Percentiles rank a stretch among this genome's conserved stretches.
Conservation (phyloP, 2,888 invertebrate genomes). For the Synanthedon myopaeformis region DNA sequence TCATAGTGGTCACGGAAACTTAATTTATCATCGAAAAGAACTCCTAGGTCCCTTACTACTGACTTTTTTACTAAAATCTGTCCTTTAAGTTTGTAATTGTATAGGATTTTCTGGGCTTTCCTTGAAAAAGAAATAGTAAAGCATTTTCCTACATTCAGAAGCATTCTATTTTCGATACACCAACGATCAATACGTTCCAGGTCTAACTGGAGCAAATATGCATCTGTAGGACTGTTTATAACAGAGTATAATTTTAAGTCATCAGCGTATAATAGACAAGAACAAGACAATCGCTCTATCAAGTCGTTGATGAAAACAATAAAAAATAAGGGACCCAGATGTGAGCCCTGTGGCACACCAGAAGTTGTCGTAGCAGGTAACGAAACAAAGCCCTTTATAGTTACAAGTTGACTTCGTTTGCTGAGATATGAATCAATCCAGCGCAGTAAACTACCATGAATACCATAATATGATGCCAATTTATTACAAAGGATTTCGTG, state of each 20-base stretch:
- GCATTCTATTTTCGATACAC: not conserved
- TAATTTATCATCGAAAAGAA: not conserved
- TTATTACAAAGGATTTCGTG: conserved; percentile 2
- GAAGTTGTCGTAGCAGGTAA: not conserved
- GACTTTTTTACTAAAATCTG: not conserved
- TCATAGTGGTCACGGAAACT: not conserved
- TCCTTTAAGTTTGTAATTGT: no score
- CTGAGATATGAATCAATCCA: conserved; percentile 2
- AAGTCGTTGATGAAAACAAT: conserved; percentile 2
- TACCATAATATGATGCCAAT: not conserved
- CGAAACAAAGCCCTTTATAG: conserved; percentile 1
- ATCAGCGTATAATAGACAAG: conserved; percentile 2
- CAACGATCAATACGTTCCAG: not conserved
- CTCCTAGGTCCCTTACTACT: not conserved
- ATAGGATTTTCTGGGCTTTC: not conserved
- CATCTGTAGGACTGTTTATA: not conserved
- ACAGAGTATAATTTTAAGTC: conserved; percentile 2
- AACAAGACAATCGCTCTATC: not conserved
- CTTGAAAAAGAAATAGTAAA: no score
- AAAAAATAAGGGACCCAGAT: conserved; percentile 4
- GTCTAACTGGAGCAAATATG: not conserved
- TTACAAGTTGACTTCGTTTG: conserved; percentile 3
- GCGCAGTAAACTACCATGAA: conserved; percentile 2
- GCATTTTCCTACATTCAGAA: conserved; percentile 1
- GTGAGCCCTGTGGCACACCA: conserved; percentile 5